A percentile compares a stretch with the other conserved stretches of the same genome.
Evolutionary conservation across 2,888 invertebrate genomes (phyloP).

Genomic region (Campoletis raptor): DNA sequence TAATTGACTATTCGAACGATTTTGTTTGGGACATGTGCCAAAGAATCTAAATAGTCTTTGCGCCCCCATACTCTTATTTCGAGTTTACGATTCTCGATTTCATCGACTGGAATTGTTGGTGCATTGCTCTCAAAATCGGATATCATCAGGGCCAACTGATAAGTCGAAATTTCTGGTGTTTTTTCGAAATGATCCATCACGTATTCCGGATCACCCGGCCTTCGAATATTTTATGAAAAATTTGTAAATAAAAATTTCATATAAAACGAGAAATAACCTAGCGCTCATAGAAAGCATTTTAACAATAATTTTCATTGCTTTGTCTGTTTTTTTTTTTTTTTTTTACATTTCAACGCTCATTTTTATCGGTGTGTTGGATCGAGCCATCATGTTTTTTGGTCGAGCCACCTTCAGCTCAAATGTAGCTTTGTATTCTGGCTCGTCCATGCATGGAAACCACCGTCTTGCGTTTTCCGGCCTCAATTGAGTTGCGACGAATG

Average conservation of each 20-base stretch:
- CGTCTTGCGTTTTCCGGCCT: slow-evolving; percentile 91
- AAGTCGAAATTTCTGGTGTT: slow-evolving; percentile 92
- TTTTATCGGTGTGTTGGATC: slow-evolving; percentile 88
- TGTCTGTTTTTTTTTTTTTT: neutral
- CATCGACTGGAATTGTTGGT: slow-evolving; percentile 80
- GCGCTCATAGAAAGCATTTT: neutral
- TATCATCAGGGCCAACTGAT: slow-evolving; percentile 90
- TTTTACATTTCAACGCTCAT: slow-evolving; percentile 88
- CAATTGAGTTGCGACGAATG: slow-evolving; percentile 89
- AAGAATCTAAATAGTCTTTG: slow-evolving; percentile 87
- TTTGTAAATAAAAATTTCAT: neutral
- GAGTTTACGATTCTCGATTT: slow-evolving; percentile 83
- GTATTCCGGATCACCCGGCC: slow-evolving; percentile 87
- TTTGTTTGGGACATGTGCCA: slow-evolving; percentile 87
- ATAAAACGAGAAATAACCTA: neutral
- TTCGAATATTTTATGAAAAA: slow-evolving; percentile 73
- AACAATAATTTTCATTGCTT: slow-evolving; percentile 5
- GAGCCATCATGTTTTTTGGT: slow-evolving; percentile 86
- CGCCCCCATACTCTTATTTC: slow-evolving; percentile 89
- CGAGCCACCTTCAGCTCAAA: slow-evolving; percentile 89
- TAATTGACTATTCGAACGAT: slow-evolving; percentile 87
- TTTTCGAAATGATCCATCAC: slow-evolving; percentile 90
- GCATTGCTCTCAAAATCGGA: slow-evolving; percentile 87
- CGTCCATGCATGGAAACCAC: slow-evolving; percentile 93
- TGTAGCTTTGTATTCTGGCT: slow-evolving; percentile 91